Base-by-base conservation (phyloP, 2,888 invertebrate genomes). In the Melinaea marsaeus region DNA sequence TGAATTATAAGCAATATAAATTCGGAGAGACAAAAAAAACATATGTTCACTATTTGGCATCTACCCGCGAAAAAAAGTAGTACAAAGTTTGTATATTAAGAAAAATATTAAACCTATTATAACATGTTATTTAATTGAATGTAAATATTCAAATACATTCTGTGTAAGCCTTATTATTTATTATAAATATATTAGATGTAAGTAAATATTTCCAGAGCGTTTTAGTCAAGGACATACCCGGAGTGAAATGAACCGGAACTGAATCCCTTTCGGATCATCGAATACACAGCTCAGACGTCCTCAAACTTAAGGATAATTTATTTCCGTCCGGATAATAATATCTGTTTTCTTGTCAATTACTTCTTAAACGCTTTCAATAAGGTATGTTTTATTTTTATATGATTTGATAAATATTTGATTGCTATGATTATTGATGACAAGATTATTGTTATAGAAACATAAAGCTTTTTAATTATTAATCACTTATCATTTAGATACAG, bases 181-280 rank as follows among this genome's bases (percentile, higher is more conserved):
- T 32, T 51, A 2, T 9, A 51, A 58, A 61, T 58, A 64, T 55
- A 57, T 22, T 47, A 33, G 11, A 58, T 57, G 6, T 22, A 11
- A 56, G 35, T 11, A 45, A 62, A 62, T 48, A 56, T 64, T 64
- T 64, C 57, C 55, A 62, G 61, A 65, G 65, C 54, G 47, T 57
- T 63, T 65, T 63, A 65, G 65, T 61, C 58, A 59, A 67, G 58
- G 60, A 65, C 56, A 62, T 61, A 37, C 62, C 62, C 34, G 33
- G 42, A 54, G 62, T 64, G 63, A 62, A 68, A 66, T 68, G 66
- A 68, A 57, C 60, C 61, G 66, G 66, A 68, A 68, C 56, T 55
- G 55, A 45, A 62, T 58, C 62, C 61, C 68, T 66, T 63, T 68
- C 58, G 61, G 59, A 62, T 64, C 64, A 57, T 37, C 63, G 60